phyloP scores from a whole-genome alignment of 2,113 vertebrate genomes.

The Scalopus aquaticus region DNA sequence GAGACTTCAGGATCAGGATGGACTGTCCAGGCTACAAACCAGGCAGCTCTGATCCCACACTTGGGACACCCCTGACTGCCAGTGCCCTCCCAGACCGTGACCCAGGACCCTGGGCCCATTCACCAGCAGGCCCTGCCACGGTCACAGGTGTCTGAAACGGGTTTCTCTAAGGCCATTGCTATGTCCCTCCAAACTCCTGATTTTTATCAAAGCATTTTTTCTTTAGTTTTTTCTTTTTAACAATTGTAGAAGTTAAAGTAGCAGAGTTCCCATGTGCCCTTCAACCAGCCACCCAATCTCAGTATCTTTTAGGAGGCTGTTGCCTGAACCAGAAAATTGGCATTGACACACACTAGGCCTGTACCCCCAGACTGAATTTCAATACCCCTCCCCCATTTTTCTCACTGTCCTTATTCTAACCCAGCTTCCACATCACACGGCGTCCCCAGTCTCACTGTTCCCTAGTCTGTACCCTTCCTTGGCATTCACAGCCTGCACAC shows the following conservation, averaged over 20 bases:
- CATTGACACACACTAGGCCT: fast-evolving
- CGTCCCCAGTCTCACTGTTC: background rate
- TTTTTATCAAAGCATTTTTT: background rate
- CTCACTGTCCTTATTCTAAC: background rate
- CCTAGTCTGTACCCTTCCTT: background rate
- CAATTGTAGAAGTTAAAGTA: constrained; percentile 1
- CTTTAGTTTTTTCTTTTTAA: background rate
- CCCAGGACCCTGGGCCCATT: background rate
- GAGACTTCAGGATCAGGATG: background rate
- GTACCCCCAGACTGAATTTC: background rate
- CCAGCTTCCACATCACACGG: background rate
- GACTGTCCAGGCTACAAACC: background rate
- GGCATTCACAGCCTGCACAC: background rate
- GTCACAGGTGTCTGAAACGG: background rate
- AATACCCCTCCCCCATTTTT: background rate
- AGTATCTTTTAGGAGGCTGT: background rate
- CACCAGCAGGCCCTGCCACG: background rate
- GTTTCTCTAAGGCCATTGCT: background rate
- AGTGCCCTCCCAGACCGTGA: background rate
- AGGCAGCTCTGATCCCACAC: background rate
- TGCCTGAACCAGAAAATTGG: background rate
- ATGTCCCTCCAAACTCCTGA: background rate
- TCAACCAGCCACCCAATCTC: background rate
- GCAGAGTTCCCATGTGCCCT: background rate
- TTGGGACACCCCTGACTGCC: background rate